A percentile compares a stretch with the other conserved stretches of the same genome.
Evolutionary conservation across 2,113 vertebrate genomes (phyloP).

Genomic region (Sterrhoptilus dennistouni): DNA sequence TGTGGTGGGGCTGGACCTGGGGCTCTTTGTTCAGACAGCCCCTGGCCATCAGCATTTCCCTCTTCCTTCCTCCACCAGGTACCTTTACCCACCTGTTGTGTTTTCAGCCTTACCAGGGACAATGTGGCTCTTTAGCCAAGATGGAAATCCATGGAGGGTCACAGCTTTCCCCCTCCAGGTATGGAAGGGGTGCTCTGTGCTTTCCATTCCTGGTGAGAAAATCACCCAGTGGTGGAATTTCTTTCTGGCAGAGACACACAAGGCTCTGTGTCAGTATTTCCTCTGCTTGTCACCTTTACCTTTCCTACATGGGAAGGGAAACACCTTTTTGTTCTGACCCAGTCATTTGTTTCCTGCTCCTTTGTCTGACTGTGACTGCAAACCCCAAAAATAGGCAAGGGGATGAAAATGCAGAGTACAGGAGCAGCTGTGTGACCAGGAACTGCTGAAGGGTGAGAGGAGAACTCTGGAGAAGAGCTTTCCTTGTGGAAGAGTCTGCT

Average conservation of each 20-base stretch:
- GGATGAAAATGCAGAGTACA: not conserved
- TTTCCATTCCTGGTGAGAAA: not conserved
- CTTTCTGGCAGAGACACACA: not conserved
- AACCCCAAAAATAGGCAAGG: not conserved
- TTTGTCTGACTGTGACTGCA: not conserved
- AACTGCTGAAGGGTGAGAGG: not conserved
- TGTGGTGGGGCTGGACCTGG: not conserved
- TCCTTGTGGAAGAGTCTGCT: not conserved
- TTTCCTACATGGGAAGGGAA: not conserved
- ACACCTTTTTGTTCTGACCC: not conserved
- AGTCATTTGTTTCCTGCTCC: not conserved
- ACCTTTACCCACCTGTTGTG: not conserved
- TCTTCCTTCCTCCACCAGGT: not conserved
- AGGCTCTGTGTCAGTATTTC: not conserved
- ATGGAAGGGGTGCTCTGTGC: not conserved
- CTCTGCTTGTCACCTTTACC: not conserved
- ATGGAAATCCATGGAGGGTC: not conserved
- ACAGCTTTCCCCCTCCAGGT: not conserved
- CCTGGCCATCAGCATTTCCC: not conserved
- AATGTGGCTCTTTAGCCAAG: accelerated
- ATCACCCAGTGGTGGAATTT: not conserved
- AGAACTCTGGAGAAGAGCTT: not conserved
- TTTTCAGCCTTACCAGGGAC: not conserved
- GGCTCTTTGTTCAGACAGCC: not conserved
- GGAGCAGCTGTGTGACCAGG: not conserved